phyloP scores from a whole-genome alignment of 2,797 vertebrate genomes.

The Mustela erminea region DNA sequence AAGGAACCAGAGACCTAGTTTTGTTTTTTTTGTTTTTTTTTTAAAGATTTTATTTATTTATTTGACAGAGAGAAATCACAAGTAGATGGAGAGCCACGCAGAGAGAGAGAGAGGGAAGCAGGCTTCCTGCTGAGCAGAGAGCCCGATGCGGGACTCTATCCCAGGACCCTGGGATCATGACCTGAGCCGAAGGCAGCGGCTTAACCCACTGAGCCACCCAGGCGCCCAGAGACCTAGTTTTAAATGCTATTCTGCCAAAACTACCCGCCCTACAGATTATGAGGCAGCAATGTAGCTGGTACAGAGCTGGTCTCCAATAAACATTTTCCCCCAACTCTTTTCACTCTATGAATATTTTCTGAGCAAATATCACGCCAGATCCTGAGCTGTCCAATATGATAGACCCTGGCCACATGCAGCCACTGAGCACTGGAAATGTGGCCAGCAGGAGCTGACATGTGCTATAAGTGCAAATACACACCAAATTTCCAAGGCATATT shows the following conservation, averaged over 20 bases:
- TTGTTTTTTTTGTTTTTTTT: no score
- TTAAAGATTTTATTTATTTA: no score
- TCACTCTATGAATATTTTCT: neutral
- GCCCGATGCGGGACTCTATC: no score
- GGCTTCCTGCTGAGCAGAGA: no score
- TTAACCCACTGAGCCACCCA: no score
- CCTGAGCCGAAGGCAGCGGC: no score
- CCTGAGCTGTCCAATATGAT: neutral
- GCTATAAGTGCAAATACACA: neutral
- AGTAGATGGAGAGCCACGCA: no score
- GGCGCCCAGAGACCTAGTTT: neutral
- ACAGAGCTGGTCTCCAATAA: neutral
- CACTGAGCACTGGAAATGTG: neutral
- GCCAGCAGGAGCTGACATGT: neutral
- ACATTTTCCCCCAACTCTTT: neutral
- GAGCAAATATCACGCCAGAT: neutral
- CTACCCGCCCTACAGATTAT: neutral
- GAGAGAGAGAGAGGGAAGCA: no score
- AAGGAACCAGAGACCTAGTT: neutral
- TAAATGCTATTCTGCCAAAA: neutral
- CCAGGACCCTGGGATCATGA: no score
- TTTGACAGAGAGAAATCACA: no score
- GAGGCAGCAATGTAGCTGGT: neutral
- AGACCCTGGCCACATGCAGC: neutral
- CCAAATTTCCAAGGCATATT: neutral